Conservation (phyloP, 2,797 vertebrate species). For the Alectoris magna region DNA sequence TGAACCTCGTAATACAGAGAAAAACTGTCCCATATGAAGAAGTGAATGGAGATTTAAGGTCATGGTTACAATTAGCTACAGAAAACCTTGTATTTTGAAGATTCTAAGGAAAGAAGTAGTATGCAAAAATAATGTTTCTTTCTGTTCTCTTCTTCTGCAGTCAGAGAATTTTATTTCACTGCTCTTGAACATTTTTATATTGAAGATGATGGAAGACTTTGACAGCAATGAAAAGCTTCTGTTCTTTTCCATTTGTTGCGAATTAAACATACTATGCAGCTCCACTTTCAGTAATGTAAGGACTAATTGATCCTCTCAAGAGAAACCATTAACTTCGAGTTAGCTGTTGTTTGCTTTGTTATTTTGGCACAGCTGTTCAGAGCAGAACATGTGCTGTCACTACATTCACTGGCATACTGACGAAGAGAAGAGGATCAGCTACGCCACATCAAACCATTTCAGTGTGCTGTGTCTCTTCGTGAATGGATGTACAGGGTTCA, state of each 20-base stretch:
- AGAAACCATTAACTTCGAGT: background rate
- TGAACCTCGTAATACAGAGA: background rate
- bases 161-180: background rate
- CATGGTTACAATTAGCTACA: background rate
- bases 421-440: background rate
- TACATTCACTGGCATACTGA: background rate
- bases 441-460: conserved; percentile 36
- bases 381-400: background rate
- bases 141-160: background rate
- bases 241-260: background rate
- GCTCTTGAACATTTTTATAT: background rate
- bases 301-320: background rate
- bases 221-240: background rate
- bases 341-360: conserved; percentile 37
- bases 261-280: background rate
- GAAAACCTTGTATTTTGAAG: background rate
- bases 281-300: background rate
- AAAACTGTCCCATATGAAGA: background rate
- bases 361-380: background rate
- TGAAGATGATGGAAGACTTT: background rate
- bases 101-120: background rate
- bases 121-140: background rate
- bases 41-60: background rate
- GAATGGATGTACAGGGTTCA: background rate
- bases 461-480: background rate